Base-by-base conservation (phyloP, 2,797 vertebrate species). In the Cossypha niveicapilla region DNA sequence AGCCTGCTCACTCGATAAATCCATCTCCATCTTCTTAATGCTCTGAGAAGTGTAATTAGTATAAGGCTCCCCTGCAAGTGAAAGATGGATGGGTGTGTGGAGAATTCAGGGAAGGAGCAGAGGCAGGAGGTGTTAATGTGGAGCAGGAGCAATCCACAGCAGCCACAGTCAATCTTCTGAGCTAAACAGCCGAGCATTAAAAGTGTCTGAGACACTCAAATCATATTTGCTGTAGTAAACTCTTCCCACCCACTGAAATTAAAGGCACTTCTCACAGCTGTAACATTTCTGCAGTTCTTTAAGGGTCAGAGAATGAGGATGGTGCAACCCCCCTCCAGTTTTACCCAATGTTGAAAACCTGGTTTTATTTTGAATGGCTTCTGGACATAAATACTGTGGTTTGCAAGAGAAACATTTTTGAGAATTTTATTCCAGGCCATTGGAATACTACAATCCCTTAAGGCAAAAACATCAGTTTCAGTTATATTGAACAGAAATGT, bases 31-130 rank as follows among this genome's bases (percentile, higher is more conserved):
- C 83, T 88, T 76, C 75, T 66, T 93, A 94, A 95, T 88, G 66
- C 66, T 92, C 80, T 78, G 83, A 88, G 92, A 96, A 92, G 39
- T 84, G 73, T 54, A 95, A 95, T 94, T 90, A 93, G 73, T 62
- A 8, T 34, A 54, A 92, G 44, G 50, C 61, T 88, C 30, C 21
- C 45, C 54, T 92, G 86, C 58, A 78, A 93, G 47, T 42, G 91
- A 54, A 79, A 78, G 91, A 93, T 73, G 71, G 61, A 90, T 90
- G 39, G 47, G 47, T 70, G 48, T 53, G 50, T 63, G 61, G 53
- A 89, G 81, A 84, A 70, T 81, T 77, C 58, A 70, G 80, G 61
- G 41, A 81, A 63, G 86, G 65, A 60, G 73, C 34, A 84, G 76
- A 68, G 42, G 35, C 71, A 68, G 70, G 83, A 72, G 16, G 7